Evolutionary conservation across 2,888 invertebrate genomes (phyloP), one percentile per base, ranked within the genome.

Genomic region (Lamproptera curius): DNA sequence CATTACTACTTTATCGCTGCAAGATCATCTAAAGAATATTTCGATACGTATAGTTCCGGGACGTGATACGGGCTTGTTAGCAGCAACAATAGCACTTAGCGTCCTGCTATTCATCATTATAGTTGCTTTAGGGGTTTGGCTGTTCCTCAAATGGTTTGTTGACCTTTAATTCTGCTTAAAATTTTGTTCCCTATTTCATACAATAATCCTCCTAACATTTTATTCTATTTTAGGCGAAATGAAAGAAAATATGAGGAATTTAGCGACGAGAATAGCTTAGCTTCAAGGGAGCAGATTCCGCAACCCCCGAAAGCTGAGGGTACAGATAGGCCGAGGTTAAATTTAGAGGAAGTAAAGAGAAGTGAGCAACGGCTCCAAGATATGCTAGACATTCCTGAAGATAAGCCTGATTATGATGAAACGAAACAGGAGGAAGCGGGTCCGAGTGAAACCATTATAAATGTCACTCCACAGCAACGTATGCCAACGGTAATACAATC

Each of bases 321-420:
- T 16, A 50, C 57, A 23, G 34, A 62, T 2, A 76, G 68, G 54
- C 74, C 81, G 1, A 72, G 77, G 48, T 54, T 82, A 2, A 76
- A 83, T 51, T 71, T 85, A 23, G 80, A 77, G 38, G 82, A 85
- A 35, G 57, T 86, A 9, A 82, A 73, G 53, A 76, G 62, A 59
- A 85, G 79, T 53, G 84, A 83, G 60, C 76, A 67, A 49, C 75
- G 74, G 58, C 67, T 79, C 26, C 78, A 77, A 65, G 82, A 81
- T 63, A 80, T 73, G 68, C 64, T 81, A n/a, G 75, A 73, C 31
- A 59, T 71, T 6, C 77, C 83, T 31, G 51, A 73, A 37, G 59
- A 70, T 58, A 60, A 65, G 23, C 54, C 67, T 4, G 39, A 48
- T 31, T 17, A n/a, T n/a, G 14, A 39, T 13, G 66, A 70, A 56